These are phyloP conservation scores for Sciurus niger DNA, from an alignment of 2,113 vertebrate genomes.

Conservation along the genomic window DNA sequence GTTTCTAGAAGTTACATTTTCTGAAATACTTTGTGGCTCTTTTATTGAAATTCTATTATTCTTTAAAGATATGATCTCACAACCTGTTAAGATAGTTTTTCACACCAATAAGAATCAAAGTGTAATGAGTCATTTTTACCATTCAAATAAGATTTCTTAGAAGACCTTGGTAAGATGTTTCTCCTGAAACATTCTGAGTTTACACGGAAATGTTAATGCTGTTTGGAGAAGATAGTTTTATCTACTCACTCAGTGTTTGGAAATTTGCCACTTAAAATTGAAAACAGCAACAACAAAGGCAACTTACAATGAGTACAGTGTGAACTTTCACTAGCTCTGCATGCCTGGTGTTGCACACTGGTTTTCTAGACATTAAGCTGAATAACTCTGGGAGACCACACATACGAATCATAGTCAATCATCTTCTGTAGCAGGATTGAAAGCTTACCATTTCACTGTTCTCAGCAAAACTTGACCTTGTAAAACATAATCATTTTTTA, in stretches of 20 bases:
- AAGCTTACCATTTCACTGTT: neutral
- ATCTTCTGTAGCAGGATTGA: neutral
- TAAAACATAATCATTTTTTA: neutral
- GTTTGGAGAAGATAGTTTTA: neutral
- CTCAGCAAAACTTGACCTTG: neutral
- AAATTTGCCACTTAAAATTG: neutral
- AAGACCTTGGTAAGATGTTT: neutral
- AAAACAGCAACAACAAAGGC: neutral
- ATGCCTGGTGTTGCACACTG: neutral
- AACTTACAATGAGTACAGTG: neutral
- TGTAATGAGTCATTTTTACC: neutral
- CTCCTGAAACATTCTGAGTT: neutral
- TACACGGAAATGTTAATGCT: neutral
- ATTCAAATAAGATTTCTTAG: neutral
- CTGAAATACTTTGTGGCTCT: neutral
- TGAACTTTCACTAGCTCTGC: neutral
- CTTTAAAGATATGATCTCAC: neutral
- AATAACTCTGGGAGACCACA: neutral
- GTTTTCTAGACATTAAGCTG: neutral
- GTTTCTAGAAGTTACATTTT: slow-evolving; percentile 14
- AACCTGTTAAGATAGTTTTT: neutral
- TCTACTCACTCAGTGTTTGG: neutral
- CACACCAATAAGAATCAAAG: neutral
- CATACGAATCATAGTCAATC: neutral
- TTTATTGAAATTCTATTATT: neutral